These are phyloP conservation scores for Elgonia sp. DNA, from an alignment of 2,888 invertebrate genomes.

Conservation along the genomic window DNA sequence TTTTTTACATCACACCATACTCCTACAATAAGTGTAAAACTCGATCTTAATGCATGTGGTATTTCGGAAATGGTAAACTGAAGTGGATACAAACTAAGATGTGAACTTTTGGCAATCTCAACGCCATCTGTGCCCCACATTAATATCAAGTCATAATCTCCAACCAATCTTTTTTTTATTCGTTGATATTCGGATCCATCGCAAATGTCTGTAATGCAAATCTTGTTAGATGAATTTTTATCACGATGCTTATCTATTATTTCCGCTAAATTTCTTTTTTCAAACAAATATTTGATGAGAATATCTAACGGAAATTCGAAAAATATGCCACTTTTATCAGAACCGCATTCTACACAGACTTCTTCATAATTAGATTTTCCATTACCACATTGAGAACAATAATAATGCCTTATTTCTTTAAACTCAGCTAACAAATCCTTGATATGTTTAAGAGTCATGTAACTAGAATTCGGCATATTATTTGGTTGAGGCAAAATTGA, in stretches of 20 bases:
- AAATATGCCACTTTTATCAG: not conserved
- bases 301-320: constrained; percentile 26
- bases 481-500: not conserved
- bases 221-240: not conserved
- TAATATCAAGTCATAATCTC: constrained; percentile 25
- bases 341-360: not conserved
- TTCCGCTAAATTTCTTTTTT: constrained; percentile 1
- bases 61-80: constrained; percentile 24
- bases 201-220: not conserved
- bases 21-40: constrained; percentile 11
- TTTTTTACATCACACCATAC: constrained; percentile 23
- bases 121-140: constrained; percentile 37
- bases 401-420: constrained; percentile 21
- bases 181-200: constrained; percentile 10
- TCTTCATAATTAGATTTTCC: not conserved
- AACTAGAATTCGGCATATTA: not conserved
- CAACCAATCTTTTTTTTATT: not conserved
- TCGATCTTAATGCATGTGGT: not conserved
- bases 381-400: not conserved
- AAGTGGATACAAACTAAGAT: constrained; percentile 9
- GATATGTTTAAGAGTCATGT: not conserved
- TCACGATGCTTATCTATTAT: constrained; percentile 18
- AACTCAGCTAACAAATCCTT: not conserved
- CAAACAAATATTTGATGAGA: constrained; percentile 7
- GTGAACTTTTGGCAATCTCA: not conserved